Evolutionary conservation across 2,888 invertebrate species (phyloP), one percentile per base, ranked within the genome.

Genomic region (Lasioglossum calceatum): DNA sequence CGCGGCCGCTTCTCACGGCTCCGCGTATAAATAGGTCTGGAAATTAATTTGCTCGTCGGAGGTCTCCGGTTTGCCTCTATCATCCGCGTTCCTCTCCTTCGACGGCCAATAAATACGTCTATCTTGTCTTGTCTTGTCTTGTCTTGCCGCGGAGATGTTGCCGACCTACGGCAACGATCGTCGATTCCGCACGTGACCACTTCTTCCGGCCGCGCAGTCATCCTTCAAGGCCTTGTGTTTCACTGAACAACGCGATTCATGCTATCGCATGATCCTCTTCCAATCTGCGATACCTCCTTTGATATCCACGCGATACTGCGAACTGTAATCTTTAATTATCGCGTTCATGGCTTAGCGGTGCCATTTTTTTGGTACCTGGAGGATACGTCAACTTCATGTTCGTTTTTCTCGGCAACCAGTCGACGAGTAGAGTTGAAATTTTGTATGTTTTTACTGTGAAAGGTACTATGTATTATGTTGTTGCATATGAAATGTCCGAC

Each of bases 11-110:
- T 72, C 84, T 85, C 86, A 64, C 85, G 71, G 81, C 64, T 80
- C 80, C 64, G 77, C 81, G 77, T 82, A 84, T 82, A 86, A 89
- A 85, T 86, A 86, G 81, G 58, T 47, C 75, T 86, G 77, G 39
- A 84, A 86, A 85, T 86, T 79, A 84, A 84, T 86, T 84, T 70
- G 80, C 79, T 70, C 77, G 50, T 12, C 67, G 79, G 73, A 58
- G 70, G 39, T 39, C 76, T 73, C 70, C 39, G 61, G 32, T 64
- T 64, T 23, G 77, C 19, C 76, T 23, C 39, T 70, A 70, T 70
- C 70, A 39, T 70, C 81, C 81, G 81, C 81, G 76, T 84, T 86
- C 78, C 32, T 74, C 74, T 74, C 72, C 72, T 71, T 84, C 74
- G 77, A 80, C 50, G 36, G 64, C 73, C 67, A 42, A 36, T 47